Evolutionary conservation across 2,113 vertebrate genomes (phyloP), one percentile per base, ranked within the genome.

Genomic region (Potamarius usumacintae): DNA sequence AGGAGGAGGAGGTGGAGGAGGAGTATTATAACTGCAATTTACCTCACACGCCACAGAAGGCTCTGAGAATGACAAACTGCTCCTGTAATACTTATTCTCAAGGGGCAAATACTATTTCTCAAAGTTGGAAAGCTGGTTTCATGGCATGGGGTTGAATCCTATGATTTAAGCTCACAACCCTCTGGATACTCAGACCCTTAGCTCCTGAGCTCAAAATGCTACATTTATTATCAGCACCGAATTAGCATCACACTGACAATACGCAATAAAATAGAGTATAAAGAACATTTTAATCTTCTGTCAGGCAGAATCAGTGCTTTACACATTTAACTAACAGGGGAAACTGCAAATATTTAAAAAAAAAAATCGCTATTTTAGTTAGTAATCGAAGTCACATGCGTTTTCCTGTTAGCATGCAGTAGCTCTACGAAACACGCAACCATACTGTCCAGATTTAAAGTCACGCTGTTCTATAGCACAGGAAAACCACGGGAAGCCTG

Each of bases 401-500:
- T 55, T 27, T 53, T 11, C 65, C 42, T 48, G 22, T 85, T 42
- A 76, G 57, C 17, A 52, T 77, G 48, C 82, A 83, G 48, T 20
- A 12, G 50, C 27, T 12, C 42, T 65, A 12, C 4, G 58, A 30
- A 65, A 65, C 79, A 62, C n/a, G 9, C 53, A 27, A 65, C 74
- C 27, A 53, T 30, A 74, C 34, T 18, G 80, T 62, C 52, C 80
- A 82, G 80, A 58, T 76, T 76, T 63, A 34, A 57, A 79, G 58
- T 55, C 42, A 55, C 60, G 60, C 60, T 50, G 86, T 74, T 69
- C 80, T 84, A 84, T 76, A 86, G 89, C 88, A 90, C 90, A 86
- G 80, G 92, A 14, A 55, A 88, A 89, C 89, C 92, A 14, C 58
- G 86, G 86, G 78, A 91, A 83, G 84, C 65, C 89, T 92, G 89